Conservation (phyloP, 2,113 vertebrate genomes). For the Chiloscyllium plagiosum region DNA sequence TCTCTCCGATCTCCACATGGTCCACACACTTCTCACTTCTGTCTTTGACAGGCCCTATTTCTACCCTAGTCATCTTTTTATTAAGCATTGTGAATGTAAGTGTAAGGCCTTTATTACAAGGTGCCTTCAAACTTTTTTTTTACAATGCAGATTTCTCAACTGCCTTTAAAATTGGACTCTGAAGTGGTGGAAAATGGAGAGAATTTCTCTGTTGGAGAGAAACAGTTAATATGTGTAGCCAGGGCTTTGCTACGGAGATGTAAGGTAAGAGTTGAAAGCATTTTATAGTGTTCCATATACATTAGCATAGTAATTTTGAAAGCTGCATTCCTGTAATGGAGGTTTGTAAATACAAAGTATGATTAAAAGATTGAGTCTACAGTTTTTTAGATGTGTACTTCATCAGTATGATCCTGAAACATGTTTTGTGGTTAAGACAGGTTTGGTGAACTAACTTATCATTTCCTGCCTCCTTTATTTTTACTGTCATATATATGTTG, state of each 20-base stretch:
- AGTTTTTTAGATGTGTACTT: background rate
- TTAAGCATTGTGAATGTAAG: background rate
- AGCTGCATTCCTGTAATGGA: background rate
- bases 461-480: background rate
- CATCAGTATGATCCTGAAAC: background rate
- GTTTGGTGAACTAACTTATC: background rate
- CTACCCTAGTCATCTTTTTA: background rate
- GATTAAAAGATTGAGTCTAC: background rate
- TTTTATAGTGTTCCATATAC: background rate
- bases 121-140: background rate
- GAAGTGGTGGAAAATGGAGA: conserved; percentile 90
- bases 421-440: background rate
- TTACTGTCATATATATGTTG: no score
- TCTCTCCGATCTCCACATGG: no score
- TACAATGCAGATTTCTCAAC: conserved; percentile 68
- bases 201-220: conserved; percentile 86
- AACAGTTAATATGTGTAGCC: conserved; percentile 81
- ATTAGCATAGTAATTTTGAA: background rate
- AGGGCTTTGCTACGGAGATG: conserved; percentile 77
- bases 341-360: background rate
- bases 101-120: background rate
- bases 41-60: no score
- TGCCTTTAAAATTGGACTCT: conserved; percentile 82
- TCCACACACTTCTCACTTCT: no score
- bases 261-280: conserved; percentile 62